Conservation (phyloP, 30 jellyfish, hydroid and myxozoan genomes). For the Hydractinia symbiolongicarpus region DNA sequence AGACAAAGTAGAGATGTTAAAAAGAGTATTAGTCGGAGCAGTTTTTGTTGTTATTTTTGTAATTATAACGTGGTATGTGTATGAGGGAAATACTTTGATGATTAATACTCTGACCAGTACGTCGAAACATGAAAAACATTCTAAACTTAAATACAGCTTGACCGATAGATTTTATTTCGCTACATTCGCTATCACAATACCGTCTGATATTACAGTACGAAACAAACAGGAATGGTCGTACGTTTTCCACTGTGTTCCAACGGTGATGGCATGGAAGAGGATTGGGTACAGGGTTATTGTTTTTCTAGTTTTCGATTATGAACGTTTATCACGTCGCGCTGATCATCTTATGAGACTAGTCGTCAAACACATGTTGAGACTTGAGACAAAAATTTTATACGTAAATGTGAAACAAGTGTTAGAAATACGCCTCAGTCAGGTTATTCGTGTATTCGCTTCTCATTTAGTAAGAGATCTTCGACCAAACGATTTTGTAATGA, state of each 20-base stretch:
- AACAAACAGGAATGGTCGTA: not conserved
- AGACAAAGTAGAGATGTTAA: too few species aligned
- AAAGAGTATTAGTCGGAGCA: too few species aligned
- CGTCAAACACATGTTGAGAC: not conserved
- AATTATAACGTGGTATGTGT: too few species aligned
- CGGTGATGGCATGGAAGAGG: conserved; percentile 1
- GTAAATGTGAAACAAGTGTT: not conserved
- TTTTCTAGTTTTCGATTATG: not conserved
- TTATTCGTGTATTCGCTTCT: not conserved
- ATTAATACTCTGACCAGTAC: too few species aligned
- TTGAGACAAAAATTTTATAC: not conserved
- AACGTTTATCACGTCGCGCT: not conserved
- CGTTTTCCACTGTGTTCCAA: not conserved
- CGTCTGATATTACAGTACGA: not conserved
- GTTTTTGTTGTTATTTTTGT: too few species aligned
- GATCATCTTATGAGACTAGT: not conserved
- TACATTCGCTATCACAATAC: not conserved
- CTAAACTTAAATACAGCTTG: too few species aligned
- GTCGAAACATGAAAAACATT: too few species aligned
- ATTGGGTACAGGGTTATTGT: not conserved
- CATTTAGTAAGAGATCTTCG: not conserved
- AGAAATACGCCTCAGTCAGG: not conserved
- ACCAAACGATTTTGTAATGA: not conserved
- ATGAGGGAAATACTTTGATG: too few species aligned
- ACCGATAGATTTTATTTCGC: too few species aligned